Evolutionary conservation across 2,113 vertebrate genomes (phyloP), one percentile per base, ranked within the genome.

Genomic region (Phalacrocorax pelagicus): DNA sequence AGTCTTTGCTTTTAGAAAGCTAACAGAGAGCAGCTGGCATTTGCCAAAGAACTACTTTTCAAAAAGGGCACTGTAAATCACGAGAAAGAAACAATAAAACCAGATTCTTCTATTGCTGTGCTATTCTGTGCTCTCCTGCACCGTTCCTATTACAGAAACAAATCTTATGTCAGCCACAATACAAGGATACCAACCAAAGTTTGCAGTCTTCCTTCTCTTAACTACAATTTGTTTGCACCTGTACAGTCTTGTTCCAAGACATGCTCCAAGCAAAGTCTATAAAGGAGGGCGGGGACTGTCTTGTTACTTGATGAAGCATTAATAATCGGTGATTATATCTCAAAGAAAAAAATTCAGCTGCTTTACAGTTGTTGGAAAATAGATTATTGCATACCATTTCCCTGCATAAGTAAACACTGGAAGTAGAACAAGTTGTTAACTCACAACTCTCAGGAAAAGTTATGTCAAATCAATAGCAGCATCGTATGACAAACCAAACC

Each of bases 221-320:
- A 75, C 81, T 94, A 73, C 79, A 95, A 95, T 97, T 96, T 97
- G 96, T 95, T 95, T 66, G 40, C 94, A 98, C 98, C 98, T 98
- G 98, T 86, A 95, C 32, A 13, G 97, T 98, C 98, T 97, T 98
- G 97, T 98, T 97, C 87, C 96, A 93, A 96, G 92, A 93, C 70
- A 84, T 24, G 94, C 95, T 97, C 70, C 90, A 74, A 97, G 97
- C 96, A 93, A 96, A 97, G 96, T 86, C 97, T 96, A 97, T 96
- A 94, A 97, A 98, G 94, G 92, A 97, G 92, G 97, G 97, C 91
- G 69, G 94, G 65, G 81, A 88, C 94, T 82, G 83, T 93, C 91
- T 73, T 92, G 72, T 88, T 97, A 97, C 91, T 94, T 96, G 97
- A 93, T 83, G 95, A 98, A 95, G 96, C 95, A 95, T 94, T 97